Evolutionary conservation across 2,797 vertebrate species (phyloP), one percentile per base, ranked within the genome.

Genomic region (Morelia viridis): DNA sequence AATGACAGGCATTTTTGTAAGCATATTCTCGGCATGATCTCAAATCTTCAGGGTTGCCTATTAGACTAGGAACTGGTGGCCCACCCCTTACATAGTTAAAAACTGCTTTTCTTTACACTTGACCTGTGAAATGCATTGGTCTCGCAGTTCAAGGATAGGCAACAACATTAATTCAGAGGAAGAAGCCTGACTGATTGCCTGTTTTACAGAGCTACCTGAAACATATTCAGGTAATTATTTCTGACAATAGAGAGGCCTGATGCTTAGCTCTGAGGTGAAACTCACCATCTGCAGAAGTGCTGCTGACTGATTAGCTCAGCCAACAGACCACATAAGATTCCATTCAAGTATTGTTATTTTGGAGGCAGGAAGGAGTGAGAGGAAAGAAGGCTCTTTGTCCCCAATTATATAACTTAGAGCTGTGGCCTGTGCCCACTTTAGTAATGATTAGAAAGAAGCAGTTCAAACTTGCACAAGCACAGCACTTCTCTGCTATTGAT

Each of bases 161-260:
- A 9, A 1, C 65, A 60, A 90, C 91, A 93, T 96, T 93, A 19
- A 94, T 95, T 94, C 87, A 88, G 56, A 94, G 53, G 89, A 94
- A 96, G 89, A 10, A 62, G 26, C 57, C 95, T 83, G 86, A 90
- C 41, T 83, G 53, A 57, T 87, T 90, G 68, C 64, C n/a, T 89
- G 41, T 90, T 94, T 88, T 94, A 92, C 93, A 24, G 84, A 92
- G 28, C 56, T 56, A 90, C 92, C 64, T 71, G 89, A 96, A 95
- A 95, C 88, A 85, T 94, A 95, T 91, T 68, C 93, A 93, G 90
- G 61, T 95, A 96, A 94, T 94, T 96, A 92, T 85, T 96, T 96
- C 96, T 95, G 96, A 95, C 94, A 97, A 94, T 88, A 94, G 95
- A 93, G 93, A 94, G 94, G 94, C 92, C 95, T 97, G 94, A 90